Evolutionary conservation across 2,888 invertebrate genomes (phyloP).

Genomic region (Catocala fraxini): DNA sequence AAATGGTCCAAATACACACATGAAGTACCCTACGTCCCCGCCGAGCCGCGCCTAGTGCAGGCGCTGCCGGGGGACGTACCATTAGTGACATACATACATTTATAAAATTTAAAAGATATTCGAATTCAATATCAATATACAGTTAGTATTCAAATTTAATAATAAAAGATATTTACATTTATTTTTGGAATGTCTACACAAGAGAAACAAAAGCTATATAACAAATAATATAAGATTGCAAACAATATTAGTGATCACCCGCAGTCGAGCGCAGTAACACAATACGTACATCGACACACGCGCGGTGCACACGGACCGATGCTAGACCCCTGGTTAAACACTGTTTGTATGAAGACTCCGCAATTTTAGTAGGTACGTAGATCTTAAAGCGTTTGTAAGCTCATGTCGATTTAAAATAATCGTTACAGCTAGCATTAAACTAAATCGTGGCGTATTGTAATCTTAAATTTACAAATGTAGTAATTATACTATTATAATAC

Average conservation of each 20-base stretch:
- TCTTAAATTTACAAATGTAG: conserved; percentile 41
- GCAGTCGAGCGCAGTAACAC: conserved; percentile 14
- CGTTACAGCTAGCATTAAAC: conserved; percentile 67
- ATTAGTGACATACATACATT: conserved; percentile 38
- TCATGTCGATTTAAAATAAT: conserved; percentile 68
- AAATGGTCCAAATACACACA: conserved; percentile 58
- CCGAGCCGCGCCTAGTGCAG: no score
- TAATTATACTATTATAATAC: conserved; percentile 51
- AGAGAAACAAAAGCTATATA: conserved; percentile 26
- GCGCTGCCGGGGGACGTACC: neutral
- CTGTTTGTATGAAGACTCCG: conserved; percentile 36
- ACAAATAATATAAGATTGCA: conserved; percentile 22
- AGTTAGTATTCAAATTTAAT: conserved; percentile 35
- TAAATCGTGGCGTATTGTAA: conserved; percentile 53
- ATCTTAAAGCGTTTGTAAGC: conserved; percentile 78
- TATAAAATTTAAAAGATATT: conserved; percentile 31
- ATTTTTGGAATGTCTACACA: conserved; percentile 47
- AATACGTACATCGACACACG: conserved; percentile 7
- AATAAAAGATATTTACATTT: conserved; percentile 42
- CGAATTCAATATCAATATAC: conserved; percentile 27
- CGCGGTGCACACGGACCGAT: neutral
- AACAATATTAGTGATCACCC: conserved; percentile 24
- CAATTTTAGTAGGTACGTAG: conserved; percentile 46
- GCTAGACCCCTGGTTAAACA: conserved; percentile 34
- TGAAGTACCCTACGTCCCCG: conserved; percentile 13